These are phyloP conservation scores for Phataginus tricuspis DNA, from an alignment of 2,797 vertebrate species.

Conservation along the genomic window DNA sequence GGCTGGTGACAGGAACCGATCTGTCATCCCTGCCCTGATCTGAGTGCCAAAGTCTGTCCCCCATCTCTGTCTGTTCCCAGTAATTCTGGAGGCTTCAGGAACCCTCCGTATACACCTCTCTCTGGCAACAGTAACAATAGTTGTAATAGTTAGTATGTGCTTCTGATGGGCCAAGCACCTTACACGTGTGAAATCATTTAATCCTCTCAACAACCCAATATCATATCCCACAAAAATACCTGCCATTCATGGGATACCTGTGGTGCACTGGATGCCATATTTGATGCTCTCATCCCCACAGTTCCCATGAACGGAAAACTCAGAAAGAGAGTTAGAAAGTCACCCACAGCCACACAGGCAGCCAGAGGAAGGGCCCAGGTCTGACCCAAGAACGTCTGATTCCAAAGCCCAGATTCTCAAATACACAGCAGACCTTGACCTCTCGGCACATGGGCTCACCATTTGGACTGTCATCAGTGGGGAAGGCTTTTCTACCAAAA, in stretches of 20 bases:
- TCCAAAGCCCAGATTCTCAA: neutral
- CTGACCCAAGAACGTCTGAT: neutral
- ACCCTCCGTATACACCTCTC: neutral
- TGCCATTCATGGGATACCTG: neutral
- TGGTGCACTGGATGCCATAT: neutral
- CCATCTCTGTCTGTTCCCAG: conserved; percentile 6
- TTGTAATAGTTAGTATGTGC: neutral
- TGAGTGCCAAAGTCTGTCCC: conserved; percentile 17
- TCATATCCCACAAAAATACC: neutral
- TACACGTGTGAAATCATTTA: neutral
- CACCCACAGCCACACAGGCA: neutral
- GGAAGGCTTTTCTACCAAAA: neutral
- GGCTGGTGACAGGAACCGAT: conserved; percentile 8
- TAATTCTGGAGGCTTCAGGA: conserved; percentile 16
- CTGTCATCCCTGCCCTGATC: neutral
- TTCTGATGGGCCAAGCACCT: neutral
- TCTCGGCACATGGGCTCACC: neutral
- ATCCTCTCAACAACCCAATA: neutral
- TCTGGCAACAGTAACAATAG: neutral
- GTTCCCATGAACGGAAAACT: conserved; percentile 9
- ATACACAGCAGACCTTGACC: neutral
- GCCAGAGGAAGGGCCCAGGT: neutral
- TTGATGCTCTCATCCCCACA: neutral
- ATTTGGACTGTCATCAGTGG: neutral
- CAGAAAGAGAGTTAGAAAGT: neutral